A percentile compares a stretch with the other conserved stretches of the same genome.
Evolutionary conservation across 2,888 invertebrate species (phyloP).

Genomic region (Actias luna): DNA sequence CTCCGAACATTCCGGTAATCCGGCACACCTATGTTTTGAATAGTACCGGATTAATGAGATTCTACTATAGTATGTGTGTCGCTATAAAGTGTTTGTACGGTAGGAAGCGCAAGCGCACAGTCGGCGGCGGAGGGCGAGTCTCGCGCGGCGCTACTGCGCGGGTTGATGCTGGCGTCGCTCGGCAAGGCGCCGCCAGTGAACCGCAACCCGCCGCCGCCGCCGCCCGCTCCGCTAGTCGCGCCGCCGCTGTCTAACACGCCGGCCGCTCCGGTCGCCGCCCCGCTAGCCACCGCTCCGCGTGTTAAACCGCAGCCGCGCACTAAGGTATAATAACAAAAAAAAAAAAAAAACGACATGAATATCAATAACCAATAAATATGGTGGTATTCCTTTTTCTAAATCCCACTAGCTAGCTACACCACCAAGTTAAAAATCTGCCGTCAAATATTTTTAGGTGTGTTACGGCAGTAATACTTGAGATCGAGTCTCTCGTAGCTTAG

Average conservation of each 20-base stretch:
- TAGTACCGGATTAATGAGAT: too few relatives aligned
- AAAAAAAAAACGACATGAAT: too few relatives aligned
- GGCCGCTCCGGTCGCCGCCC: slow-evolving; percentile 37
- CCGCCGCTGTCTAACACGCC: slow-evolving; percentile 33
- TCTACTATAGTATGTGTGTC: too few relatives aligned
- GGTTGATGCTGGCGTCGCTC: slow-evolving; percentile 72
- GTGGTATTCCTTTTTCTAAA: too few relatives aligned
- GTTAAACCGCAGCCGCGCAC: slow-evolving; percentile 70
- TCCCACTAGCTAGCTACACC: too few relatives aligned
- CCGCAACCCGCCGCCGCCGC: slow-evolving; percentile 32
- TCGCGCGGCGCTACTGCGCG: slow-evolving; percentile 71
- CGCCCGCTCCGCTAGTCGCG: slow-evolving; percentile 28
- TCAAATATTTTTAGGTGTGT: too few relatives aligned
- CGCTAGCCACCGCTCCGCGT: slow-evolving; percentile 51
- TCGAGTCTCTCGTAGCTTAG: too few relatives aligned
- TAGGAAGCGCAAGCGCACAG: slow-evolving; percentile 50
- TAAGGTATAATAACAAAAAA: slow-evolving; percentile 44
- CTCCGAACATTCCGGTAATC: too few relatives aligned
- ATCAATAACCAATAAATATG: too few relatives aligned
- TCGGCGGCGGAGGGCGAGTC: slow-evolving; percentile 57
- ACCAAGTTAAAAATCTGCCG: too few relatives aligned
- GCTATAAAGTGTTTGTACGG: background rate
- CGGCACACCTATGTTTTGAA: too few relatives aligned
- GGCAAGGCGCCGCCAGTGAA: slow-evolving; percentile 55
- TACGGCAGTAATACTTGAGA: too few relatives aligned